phyloP scores from a whole-genome alignment of 2,797 vertebrate genomes.

The Crotalus adamanteus region DNA sequence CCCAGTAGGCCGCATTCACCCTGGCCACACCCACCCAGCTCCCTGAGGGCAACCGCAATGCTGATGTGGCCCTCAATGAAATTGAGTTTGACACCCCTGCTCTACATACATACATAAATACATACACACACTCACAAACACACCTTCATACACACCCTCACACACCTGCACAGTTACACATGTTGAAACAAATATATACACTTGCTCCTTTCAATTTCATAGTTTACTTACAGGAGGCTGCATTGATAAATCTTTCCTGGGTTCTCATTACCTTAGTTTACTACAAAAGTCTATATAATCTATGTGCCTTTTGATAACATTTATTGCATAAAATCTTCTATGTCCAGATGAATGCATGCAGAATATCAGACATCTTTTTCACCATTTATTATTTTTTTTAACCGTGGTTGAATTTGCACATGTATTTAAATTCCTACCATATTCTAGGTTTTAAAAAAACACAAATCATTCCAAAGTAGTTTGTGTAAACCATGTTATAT shows the following conservation, averaged over 20 bases:
- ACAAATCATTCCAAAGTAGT: not conserved
- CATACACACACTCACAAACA: not conserved
- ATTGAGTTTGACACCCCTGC: too few relatives aligned
- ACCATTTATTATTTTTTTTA: conserved; percentile 48
- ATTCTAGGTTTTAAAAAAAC: not conserved
- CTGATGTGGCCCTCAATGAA: too few relatives aligned
- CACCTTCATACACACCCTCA: not conserved
- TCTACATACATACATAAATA: not conserved
- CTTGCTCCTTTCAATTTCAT: conserved; percentile 54
- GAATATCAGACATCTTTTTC: conserved; percentile 48
- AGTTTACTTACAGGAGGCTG: conserved; percentile 57
- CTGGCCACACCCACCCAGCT: too few relatives aligned
- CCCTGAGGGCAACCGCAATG: too few relatives aligned
- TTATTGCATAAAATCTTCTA: conserved; percentile 40
- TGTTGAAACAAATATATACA: conserved; percentile 2
- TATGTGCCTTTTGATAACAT: conserved; percentile 62
- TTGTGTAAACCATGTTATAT: conserved; percentile 29
- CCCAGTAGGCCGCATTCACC: too few relatives aligned
- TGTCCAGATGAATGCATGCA: conserved; percentile 60
- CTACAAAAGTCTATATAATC: conserved; percentile 56
- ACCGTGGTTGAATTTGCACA: conserved; percentile 43
- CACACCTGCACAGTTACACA: not conserved
- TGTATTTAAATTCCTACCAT: conserved; percentile 42
- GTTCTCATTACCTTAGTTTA: conserved; percentile 55
- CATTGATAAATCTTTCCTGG: conserved; percentile 55